Percentiles rank a stretch among this genome's conserved stretches.
phyloP scores from a whole-genome alignment of 2,888 invertebrate genomes.

The Alloscopus bannaensis region DNA sequence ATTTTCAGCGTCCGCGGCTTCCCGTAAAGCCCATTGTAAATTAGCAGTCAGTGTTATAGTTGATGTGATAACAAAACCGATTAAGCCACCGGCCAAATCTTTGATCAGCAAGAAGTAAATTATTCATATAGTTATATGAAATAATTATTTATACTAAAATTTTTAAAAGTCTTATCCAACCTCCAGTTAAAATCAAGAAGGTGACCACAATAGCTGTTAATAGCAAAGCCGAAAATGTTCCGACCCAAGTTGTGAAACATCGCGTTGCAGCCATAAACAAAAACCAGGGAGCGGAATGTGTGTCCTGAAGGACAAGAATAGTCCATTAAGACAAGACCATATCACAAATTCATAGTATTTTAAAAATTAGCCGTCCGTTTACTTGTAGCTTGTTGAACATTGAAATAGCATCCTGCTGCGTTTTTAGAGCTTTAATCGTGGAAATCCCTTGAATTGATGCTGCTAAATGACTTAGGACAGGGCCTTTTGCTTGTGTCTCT shows the following conservation, averaged over 20 bases:
- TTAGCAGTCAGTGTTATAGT: conserved; percentile 88
- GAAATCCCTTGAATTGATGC: conserved; percentile 92
- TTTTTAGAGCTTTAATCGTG: conserved; percentile 92
- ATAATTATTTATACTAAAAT: background rate
- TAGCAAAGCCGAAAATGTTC: conserved; percentile 90
- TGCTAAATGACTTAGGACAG: conserved; percentile 94
- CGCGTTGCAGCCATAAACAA: conserved; percentile 91
- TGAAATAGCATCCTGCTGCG: conserved; percentile 84
- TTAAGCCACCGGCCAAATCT: conserved; percentile 73
- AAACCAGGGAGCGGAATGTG: conserved; percentile 94
- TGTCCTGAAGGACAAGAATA: conserved; percentile 83
- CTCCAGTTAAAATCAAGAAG: conserved; percentile 83
- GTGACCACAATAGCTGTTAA: conserved; percentile 90
- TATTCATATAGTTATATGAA: background rate
- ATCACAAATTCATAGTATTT: conserved; percentile 82
- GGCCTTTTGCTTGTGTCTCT: conserved; percentile 78
- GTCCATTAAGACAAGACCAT: conserved; percentile 84
- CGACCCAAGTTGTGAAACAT: conserved; percentile 95
- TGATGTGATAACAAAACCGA: conserved; percentile 85
- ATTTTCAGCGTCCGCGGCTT: conserved; percentile 83
- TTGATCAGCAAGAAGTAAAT: background rate
- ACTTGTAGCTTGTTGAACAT: conserved; percentile 84
- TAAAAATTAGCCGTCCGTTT: background rate
- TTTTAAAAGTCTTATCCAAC: conserved; percentile 74
- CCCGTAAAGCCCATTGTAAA: conserved; percentile 87